Evolutionary conservation across 2,113 vertebrate genomes (phyloP), one percentile per base, ranked within the genome.

Genomic region (Siphamia tubifer): DNA sequence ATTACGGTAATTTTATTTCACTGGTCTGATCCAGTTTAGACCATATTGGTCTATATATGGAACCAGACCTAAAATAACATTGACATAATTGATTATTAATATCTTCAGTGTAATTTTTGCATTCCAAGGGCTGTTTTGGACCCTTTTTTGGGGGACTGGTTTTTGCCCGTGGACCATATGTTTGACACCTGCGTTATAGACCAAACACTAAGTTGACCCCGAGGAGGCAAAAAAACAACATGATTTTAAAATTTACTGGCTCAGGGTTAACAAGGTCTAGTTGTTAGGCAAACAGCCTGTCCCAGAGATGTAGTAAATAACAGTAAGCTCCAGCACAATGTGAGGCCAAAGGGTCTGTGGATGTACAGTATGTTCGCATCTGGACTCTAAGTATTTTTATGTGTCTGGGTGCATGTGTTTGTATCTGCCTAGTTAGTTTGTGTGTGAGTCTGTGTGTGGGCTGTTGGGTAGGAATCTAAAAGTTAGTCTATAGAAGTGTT

Each of bases 301-400:
- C 90, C 71, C 89, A 13, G 62, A 68, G 78, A 82, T 24, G 61
- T 84, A 79, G 86, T 91, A 92, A 92, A 92, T 92, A 91, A 89
- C 57, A 15, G 34, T 15, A 28, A 60, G 51, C 24, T 27, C 68
- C 58, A n/a, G n/a, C n/a, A 36, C 8, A 27, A 40, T 67, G 30
- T 25, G 20, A 75, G 67, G 38, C 48, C 45, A 27, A 28, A 17
- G 19, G 32, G 34, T 60, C 45, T 58, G 34, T 65, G 28, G 19
- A 51, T 38, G 38, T 65, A 63, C 76, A 67, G 38, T 42, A 25
- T 63, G 66, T 56, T 3, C 74, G 62, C 72, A 68, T 80, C 75
- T 78, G 63, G 64, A 24, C 32, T 10, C 16, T 12, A 27, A 45
- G 56, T 58, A 36, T 68, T 57, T 71, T 38, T 8, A 45, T 55